A percentile compares a stretch with the other conserved stretches of the same genome.
phyloP scores from a whole-genome alignment of 2,113 vertebrate genomes.

The Thalassoma bifasciatum region DNA sequence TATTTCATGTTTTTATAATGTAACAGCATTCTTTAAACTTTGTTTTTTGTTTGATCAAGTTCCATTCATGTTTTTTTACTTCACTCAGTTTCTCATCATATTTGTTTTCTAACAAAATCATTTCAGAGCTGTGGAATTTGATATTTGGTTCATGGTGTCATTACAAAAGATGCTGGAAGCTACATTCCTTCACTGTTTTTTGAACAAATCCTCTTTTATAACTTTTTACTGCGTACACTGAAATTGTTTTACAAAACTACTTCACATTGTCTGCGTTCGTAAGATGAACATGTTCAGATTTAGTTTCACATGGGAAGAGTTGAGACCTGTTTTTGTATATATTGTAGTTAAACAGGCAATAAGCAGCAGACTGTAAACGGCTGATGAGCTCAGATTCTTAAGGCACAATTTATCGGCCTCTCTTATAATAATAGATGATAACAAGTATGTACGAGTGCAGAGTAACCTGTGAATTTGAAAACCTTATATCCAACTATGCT shows the following conservation, averaged over 20 bases:
- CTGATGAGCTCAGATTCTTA: constrained; percentile 53
- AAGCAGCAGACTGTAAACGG: constrained; percentile 60
- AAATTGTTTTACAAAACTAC: constrained; percentile 60
- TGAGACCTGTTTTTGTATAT: constrained; percentile 67
- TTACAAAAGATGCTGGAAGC: constrained; percentile 56
- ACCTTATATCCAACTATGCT: constrained; percentile 75
- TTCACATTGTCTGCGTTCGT: constrained; percentile 50
- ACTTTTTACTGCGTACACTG: constrained; percentile 68
- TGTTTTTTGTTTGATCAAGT: constrained; percentile 19
- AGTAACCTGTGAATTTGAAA: constrained; percentile 61
- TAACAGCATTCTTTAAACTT: constrained; percentile 6
- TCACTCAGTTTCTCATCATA: constrained; percentile 11
- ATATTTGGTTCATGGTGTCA: constrained; percentile 46
- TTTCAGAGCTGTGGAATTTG: constrained; percentile 62
- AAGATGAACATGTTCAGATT: constrained; percentile 32
- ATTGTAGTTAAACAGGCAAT: constrained; percentile 69
- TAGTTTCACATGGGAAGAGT: constrained; percentile 44
- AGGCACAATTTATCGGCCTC: constrained; percentile 78
- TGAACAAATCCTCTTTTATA: constrained; percentile 71
- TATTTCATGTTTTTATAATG: constrained; percentile 52
- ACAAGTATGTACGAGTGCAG: constrained; percentile 55
- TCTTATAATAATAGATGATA: constrained; percentile 66
- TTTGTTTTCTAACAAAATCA: constrained; percentile 35
- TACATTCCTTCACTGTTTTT: constrained; percentile 61
- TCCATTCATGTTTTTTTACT: constrained; percentile 17